Percentiles rank a stretch among this genome's conserved stretches.
Conservation (phyloP, 2,888 invertebrate species). For the Brachypalpus laphriformis region DNA sequence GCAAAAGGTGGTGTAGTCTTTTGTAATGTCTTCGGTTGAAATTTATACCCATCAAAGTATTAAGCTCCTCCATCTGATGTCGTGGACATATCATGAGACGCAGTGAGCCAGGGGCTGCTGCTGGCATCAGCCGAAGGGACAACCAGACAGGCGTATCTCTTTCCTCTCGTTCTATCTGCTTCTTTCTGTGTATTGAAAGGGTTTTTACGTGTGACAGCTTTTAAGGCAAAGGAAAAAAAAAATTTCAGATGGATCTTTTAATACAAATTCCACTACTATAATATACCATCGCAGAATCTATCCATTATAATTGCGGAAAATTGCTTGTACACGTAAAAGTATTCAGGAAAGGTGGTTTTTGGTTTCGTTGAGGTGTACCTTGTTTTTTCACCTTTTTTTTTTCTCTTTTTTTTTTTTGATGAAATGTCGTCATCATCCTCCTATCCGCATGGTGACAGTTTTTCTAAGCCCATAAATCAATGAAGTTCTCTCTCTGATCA, state of each 20-base stretch:
- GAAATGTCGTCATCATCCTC: conserved; percentile 63
- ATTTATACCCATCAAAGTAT: conserved; percentile 69
- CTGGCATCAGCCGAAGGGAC: conserved; percentile 54
- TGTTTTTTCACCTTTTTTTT: not conserved
- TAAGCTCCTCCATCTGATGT: conserved; percentile 42
- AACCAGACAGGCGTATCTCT: conserved; percentile 64
- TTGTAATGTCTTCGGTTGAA: conserved; percentile 71
- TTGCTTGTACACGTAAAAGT: conserved; percentile 42
- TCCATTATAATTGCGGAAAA: conserved; percentile 71
- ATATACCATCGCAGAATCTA: conserved; percentile 23
- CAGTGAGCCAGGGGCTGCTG: conserved; percentile 39
- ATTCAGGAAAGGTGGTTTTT: conserved; percentile 2
- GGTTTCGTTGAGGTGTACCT: not conserved
- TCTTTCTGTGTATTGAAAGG: not conserved
- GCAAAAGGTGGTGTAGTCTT: conserved; percentile 71
- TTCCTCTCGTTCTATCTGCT: not conserved
- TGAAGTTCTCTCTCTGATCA: conserved; percentile 14
- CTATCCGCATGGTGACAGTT: conserved; percentile 60
- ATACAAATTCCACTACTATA: conserved; percentile 10
- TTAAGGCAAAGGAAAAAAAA: not conserved
- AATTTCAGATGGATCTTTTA: conserved; percentile 23
- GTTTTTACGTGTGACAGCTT: conserved; percentile 53
- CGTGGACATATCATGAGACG: conserved; percentile 62
- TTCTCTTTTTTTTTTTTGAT: conserved; percentile 32
- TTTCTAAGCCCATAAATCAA: conserved; percentile 71